Evolutionary conservation across 2,113 vertebrate species (phyloP).

Genomic region (Carassius auratus): DNA sequence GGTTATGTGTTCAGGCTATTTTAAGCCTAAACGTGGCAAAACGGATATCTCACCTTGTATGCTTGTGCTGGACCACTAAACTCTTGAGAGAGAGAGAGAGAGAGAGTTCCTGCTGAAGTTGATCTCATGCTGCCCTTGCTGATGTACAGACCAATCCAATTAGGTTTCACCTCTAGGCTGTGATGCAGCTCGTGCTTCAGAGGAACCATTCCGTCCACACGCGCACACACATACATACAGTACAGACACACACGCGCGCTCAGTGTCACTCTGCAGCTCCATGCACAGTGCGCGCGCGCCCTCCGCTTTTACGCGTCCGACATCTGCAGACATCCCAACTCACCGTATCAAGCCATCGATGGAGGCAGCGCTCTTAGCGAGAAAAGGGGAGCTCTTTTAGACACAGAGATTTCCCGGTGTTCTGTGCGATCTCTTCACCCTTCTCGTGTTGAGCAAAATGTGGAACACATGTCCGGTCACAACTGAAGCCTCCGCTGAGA

Average conservation of each 20-base stretch:
- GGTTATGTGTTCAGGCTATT: background rate
- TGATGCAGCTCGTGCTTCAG: slow-evolving; percentile 69
- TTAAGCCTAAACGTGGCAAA: background rate
- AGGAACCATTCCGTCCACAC: slow-evolving; percentile 17
- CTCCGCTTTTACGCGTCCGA: slow-evolving; percentile 72
- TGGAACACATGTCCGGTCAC: slow-evolving; percentile 64
- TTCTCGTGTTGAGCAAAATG: slow-evolving; percentile 67
- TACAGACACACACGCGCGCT: slow-evolving; percentile 29
- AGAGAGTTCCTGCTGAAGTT: slow-evolving; percentile 37
- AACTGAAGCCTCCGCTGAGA: slow-evolving; percentile 63
- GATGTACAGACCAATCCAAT: slow-evolving; percentile 62
- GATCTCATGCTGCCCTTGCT: slow-evolving; percentile 60
- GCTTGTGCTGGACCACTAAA: slow-evolving; percentile 1
- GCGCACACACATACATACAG: background rate
- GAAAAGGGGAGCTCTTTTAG: slow-evolving; percentile 27
- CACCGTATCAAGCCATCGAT: slow-evolving; percentile 62
- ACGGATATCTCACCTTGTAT: background rate
- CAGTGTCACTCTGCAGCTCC: slow-evolving; percentile 72
- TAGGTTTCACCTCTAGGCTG: slow-evolving; percentile 67
- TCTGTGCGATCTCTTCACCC: slow-evolving; percentile 24
- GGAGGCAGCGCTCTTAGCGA: slow-evolving; percentile 58
- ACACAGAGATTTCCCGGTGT: slow-evolving; percentile 34
- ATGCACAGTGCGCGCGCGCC: slow-evolving; percentile 62
- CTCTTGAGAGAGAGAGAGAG: background rate
- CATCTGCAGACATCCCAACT: slow-evolving; percentile 69